Evolutionary conservation across 2,888 invertebrate species (phyloP).

Genomic region (Nasonia oneida): DNA sequence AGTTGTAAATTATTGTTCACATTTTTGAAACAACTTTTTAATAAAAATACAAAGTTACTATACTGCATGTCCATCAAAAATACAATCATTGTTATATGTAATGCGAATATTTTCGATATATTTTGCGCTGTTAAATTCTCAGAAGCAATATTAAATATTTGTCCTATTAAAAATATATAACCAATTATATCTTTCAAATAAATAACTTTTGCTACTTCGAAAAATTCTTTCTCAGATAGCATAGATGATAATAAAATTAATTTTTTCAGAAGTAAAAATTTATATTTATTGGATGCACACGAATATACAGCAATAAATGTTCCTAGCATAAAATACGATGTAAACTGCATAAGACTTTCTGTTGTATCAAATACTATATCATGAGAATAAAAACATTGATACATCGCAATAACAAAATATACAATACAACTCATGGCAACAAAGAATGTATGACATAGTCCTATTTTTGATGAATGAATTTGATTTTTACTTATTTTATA

Average conservation of each 20-base stretch:
- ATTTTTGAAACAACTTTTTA: slow-evolving; percentile 67
- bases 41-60: slow-evolving; percentile 67
- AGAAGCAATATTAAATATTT: slow-evolving; percentile 62
- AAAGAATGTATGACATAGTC: slow-evolving; percentile 65
- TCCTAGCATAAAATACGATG: slow-evolving; percentile 65
- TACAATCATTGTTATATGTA: slow-evolving; percentile 67
- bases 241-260: slow-evolving; percentile 64
- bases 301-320: slow-evolving; percentile 60
- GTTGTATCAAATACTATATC: slow-evolving; percentile 61
- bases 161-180: slow-evolving; percentile 64
- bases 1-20: slow-evolving; percentile 66
- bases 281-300: slow-evolving; percentile 57
- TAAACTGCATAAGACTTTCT: slow-evolving; percentile 67
- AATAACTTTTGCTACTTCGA: slow-evolving; percentile 64
- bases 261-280: slow-evolving; percentile 65
- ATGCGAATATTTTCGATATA: slow-evolving; percentile 55
- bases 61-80: slow-evolving; percentile 69
- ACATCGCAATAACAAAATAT: slow-evolving; percentile 49
- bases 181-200: slow-evolving; percentile 68
- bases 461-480: slow-evolving; percentile 63
- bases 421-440: slow-evolving; percentile 42
- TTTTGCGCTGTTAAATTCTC: not conserved
- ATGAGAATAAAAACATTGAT: slow-evolving; percentile 62
- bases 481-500: slow-evolving; percentile 64
- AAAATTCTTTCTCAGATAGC: slow-evolving; percentile 63